Evolutionary conservation across 2,888 invertebrate species (phyloP).

Genomic region (Euspilapteryx auroguttella): DNA sequence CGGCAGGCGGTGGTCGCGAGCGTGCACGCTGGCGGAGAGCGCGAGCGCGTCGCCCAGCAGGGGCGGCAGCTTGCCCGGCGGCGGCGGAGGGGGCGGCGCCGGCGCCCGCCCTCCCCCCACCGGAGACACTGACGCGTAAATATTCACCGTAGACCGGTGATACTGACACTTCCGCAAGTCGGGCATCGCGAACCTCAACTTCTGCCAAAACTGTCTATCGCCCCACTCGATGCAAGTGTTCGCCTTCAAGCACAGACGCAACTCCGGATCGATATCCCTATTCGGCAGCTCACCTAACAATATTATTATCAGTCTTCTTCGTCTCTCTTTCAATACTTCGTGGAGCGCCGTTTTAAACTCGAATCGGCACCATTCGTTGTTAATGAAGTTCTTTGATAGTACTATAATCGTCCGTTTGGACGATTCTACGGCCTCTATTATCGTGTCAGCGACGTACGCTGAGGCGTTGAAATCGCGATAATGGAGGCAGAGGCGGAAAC

Average conservation of each 20-base stretch:
- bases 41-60: conserved; percentile 52
- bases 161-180: conserved; percentile 70
- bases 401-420: conserved; percentile 89
- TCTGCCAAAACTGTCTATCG: conserved; percentile 96
- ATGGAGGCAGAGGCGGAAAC: conserved; percentile 87
- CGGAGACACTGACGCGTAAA: conserved; percentile 68
- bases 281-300: conserved; percentile 88
- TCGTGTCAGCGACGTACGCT: conserved; percentile 88
- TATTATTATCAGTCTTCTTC: conserved; percentile 86
- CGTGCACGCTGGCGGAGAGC: conserved; percentile 40
- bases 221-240: conserved; percentile 93
- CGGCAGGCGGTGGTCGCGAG: conserved; percentile 57
- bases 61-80: conserved; percentile 66
- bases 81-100: conserved; percentile 65
- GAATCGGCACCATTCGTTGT: conserved; percentile 93
- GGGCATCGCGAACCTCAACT: conserved; percentile 89
- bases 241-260: conserved; percentile 86
- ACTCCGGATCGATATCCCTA: conserved; percentile 87
- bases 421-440: conserved; percentile 89
- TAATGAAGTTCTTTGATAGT: conserved; percentile 88
- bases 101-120: conserved; percentile 58
- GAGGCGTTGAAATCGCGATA: conserved; percentile 90
- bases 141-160: conserved; percentile 70
- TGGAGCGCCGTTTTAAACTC: conserved; percentile 94
- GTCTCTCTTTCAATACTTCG: conserved; percentile 84